Evolutionary conservation across 2,888 invertebrate species (phyloP), one percentile per base, ranked within the genome.

Genomic region (Trachelus tabidus): DNA sequence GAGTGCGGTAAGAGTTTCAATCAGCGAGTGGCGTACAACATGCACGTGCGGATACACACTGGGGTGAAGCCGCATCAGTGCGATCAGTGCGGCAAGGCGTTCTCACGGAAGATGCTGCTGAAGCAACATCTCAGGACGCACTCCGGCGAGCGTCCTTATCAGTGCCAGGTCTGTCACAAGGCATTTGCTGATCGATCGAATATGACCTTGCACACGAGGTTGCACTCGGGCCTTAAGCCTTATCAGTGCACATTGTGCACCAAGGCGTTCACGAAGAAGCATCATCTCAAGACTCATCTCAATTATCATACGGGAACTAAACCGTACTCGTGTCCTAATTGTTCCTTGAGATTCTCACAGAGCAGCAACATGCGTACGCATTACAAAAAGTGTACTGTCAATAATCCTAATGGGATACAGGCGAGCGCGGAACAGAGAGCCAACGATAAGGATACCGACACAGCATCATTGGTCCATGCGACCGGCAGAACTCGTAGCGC

Each of bases 361-460:
- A 96, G 96, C 75, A 96, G 96, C 84, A 97, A 97, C 88, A 97
- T 97, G 97, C 93, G 97, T 83, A 97, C 97, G 0, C 97, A 97
- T 89, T 94, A 94, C 87, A 96, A 97, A 91, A 97, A 96, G 89
- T 97, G 97, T 85, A 79, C 84, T 3, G 74, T 86, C 11, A 82
- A 81, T 69, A 83, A 80, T 74, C 80, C 82, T 30, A 75, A 56
- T n/a, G 77, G 73, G 11, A 71, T 77, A 34, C 76, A 73, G 77
- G 34, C 56, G 37, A 11, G 1, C 12, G 71, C 71, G 15, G 71
- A 71, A 15, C 56, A 56, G 9, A 23, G 56, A 56, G 12, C 34
- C 6, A 78, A 77, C 0, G 73, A 12, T 0, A 34, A 37, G 1
- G 77, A 69, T 23, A 69, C 69, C 15, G 74, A 56, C 12, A 12